Conservation (phyloP, 1,140 invertebrate species). For the Orchestia grillus region DNA sequence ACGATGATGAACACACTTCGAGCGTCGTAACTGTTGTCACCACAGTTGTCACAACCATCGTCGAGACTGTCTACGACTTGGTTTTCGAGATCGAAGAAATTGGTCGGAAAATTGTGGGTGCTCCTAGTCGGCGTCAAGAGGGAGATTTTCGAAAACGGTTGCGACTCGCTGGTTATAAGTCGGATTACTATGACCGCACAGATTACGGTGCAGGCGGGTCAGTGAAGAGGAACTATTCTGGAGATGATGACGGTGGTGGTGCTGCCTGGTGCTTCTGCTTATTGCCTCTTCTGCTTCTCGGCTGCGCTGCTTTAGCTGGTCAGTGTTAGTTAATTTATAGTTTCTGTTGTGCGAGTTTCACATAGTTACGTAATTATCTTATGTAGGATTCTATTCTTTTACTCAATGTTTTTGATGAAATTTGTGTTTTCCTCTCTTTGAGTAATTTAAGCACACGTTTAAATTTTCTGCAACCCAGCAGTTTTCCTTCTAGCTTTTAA, state of each 20-base stretch:
- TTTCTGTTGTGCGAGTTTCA: not conserved
- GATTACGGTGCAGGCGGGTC: not conserved
- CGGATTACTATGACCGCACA: not conserved
- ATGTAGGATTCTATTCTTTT: not conserved
- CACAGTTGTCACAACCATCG: slow-evolving; percentile 3
- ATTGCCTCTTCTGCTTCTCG: slow-evolving; percentile 14
- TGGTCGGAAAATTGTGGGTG: slow-evolving; percentile 7
- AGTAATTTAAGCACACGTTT: not conserved
- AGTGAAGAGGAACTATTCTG: not conserved
- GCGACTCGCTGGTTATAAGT: slow-evolving; percentile 14
- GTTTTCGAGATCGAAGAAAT: slow-evolving; percentile 17
- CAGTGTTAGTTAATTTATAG: not conserved
- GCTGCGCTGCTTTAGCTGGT: not conserved
- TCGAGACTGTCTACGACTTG: slow-evolving; percentile 18
- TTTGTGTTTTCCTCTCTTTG: not conserved
- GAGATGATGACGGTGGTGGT: not conserved
- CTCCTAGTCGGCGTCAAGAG: not conserved
- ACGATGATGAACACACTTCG: not conserved
- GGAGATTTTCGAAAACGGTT: not conserved
- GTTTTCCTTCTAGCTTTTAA: not conserved
- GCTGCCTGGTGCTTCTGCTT: not conserved
- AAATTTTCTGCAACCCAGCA: not conserved
- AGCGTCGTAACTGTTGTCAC: not conserved
- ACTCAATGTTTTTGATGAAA: not conserved
- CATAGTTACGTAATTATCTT: not conserved